Conservation (phyloP, 23 tunicate species). For the Ciona savignyi region DNA sequence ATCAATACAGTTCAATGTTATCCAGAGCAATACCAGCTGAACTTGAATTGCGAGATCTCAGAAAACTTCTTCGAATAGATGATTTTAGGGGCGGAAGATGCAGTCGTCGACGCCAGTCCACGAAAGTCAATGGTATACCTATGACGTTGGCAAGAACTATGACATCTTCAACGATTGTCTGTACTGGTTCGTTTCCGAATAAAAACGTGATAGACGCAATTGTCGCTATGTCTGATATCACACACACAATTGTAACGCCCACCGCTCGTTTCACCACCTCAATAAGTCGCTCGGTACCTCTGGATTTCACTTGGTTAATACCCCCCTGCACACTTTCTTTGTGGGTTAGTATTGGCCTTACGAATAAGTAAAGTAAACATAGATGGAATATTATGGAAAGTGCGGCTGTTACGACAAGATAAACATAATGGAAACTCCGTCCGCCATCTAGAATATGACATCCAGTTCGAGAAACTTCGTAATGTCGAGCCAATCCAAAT, state of each 20-base stretch:
- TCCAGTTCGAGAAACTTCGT: constrained; percentile 3
- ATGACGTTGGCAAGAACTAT: constrained; percentile 7
- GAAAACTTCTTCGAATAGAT: not conserved
- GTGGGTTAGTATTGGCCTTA: constrained; percentile 4
- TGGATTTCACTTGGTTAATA: not conserved
- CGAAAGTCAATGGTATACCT: constrained; percentile 12
- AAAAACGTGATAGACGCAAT: not conserved
- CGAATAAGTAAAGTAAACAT: constrained; percentile 13
- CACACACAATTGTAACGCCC: constrained; percentile 7
- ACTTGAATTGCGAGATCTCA: not conserved
- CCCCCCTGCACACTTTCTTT: not conserved
- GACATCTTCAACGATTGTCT: constrained; percentile 14
- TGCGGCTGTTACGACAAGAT: constrained; percentile 10
- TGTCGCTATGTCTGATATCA: constrained; percentile 10
- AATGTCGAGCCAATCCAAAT: constrained; percentile 12
- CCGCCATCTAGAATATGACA: constrained; percentile 7
- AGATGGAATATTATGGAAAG: constrained; percentile 18
- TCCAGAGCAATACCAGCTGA: not conserved
- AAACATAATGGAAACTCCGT: not conserved
- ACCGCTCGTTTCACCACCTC: not conserved
- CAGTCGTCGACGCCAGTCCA: constrained; percentile 6
- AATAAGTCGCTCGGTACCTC: not conserved
- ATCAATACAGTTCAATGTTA: not conserved
- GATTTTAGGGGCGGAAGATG: not conserved
- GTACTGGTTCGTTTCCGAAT: constrained; percentile 11